Conservation (phyloP, 2,797 vertebrate species). For the Ficedula albicollis region DNA sequence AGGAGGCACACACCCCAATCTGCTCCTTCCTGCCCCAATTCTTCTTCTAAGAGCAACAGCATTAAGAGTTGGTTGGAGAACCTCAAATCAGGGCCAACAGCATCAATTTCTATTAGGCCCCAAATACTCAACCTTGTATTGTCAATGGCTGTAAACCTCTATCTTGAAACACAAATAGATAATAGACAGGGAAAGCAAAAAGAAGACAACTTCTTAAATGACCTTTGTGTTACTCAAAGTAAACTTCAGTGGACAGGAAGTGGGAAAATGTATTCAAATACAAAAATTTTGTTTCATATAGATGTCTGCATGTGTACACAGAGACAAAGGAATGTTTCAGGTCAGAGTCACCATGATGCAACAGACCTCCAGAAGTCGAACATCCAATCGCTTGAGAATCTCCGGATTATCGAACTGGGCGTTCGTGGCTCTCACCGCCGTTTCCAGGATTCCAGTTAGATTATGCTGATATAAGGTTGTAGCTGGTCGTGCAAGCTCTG, state of each 20-base stretch:
- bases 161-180: background rate
- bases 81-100: background rate
- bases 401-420: constrained; percentile 97
- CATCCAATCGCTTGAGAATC: constrained; percentile 93
- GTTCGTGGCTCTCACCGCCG: constrained; percentile 94
- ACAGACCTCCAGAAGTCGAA: constrained; percentile 91
- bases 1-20: background rate
- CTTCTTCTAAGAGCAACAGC: background rate
- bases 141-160: background rate
- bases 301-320: background rate
- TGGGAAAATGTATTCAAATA: background rate
- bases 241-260: background rate
- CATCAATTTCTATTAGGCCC: background rate
- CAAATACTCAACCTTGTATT: background rate
- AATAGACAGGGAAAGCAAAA: background rate
- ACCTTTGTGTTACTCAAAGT: background rate
- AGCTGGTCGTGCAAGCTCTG: constrained; percentile 92
- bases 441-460: constrained; percentile 95
- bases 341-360: background rate
- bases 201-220: background rate
- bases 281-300: background rate
- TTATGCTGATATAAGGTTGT: constrained; percentile 98
- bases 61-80: background rate
- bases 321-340: background rate
- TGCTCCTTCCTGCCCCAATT: background rate